These are phyloP conservation scores for Drosophila ironensis DNA, from an alignment of 1,140 invertebrate species.

Conservation along the genomic window DNA sequence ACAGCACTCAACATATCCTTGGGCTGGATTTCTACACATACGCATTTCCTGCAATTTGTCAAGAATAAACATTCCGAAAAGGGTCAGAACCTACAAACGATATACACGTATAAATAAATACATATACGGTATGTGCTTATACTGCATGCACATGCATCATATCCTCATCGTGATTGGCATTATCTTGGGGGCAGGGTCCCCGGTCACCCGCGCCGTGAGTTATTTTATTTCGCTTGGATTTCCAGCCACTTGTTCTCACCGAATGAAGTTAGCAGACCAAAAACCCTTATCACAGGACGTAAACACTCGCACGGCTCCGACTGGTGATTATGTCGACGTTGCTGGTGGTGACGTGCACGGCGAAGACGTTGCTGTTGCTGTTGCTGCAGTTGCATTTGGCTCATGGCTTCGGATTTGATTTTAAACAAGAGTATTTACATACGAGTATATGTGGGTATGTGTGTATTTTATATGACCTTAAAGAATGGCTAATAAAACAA, in stretches of 20 bases:
- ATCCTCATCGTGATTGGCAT: conserved; percentile 33
- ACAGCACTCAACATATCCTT: conserved; percentile 31
- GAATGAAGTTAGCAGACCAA: conserved; percentile 79
- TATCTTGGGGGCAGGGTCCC: conserved; percentile 11
- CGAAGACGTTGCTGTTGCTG: conserved; percentile 50
- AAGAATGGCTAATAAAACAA: conserved; percentile 52
- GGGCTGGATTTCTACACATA: conserved; percentile 17
- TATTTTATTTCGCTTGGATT: conserved; percentile 51
- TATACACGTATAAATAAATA: neutral
- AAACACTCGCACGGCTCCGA: conserved; percentile 74
- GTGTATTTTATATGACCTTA: neutral
- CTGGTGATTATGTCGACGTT: conserved; percentile 45
- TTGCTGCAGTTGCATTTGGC: conserved; percentile 59
- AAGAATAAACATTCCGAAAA: conserved; percentile 31
- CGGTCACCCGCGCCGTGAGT: conserved; percentile 28
- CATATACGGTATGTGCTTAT: neutral
- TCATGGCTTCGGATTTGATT: conserved; percentile 29
- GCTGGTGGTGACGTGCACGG: conserved; percentile 47
- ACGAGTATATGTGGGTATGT: too few relatives aligned
- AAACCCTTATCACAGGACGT: conserved; percentile 78
- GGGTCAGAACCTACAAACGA: conserved; percentile 1
- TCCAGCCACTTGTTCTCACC: conserved; percentile 61
- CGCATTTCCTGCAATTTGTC: conserved; percentile 32
- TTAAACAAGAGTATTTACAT: too few relatives aligned
- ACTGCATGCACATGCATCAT: conserved; percentile 27